phyloP scores from a whole-genome alignment of 2,888 invertebrate genomes.

The Cephus sareptanus region DNA sequence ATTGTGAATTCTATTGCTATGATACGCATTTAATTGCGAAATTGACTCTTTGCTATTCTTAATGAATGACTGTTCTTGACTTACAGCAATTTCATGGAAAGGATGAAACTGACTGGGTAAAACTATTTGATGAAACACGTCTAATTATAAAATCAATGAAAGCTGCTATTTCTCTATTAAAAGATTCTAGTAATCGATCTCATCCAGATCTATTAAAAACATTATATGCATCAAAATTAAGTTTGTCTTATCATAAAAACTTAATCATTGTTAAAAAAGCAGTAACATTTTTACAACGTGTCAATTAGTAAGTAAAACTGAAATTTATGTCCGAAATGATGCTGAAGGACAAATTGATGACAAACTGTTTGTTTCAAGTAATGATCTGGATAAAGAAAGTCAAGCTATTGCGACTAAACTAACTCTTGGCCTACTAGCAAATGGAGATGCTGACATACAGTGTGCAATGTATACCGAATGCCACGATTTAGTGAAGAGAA shows the following conservation, averaged over 20 bases:
- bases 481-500: constrained; percentile 68
- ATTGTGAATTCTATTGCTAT: background rate
- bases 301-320: constrained; percentile 38
- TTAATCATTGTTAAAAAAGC: constrained; percentile 68
- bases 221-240: constrained; percentile 70
- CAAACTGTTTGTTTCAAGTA: constrained; percentile 31
- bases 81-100: constrained; percentile 63
- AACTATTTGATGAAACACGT: constrained; percentile 65
- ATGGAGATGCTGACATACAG: constrained; percentile 69
- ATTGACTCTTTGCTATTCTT: background rate
- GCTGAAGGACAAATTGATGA: constrained; percentile 8
- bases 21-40: background rate
- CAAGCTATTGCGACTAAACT: constrained; percentile 52
- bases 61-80: background rate
- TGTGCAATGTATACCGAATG: constrained; percentile 70
- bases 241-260: constrained; percentile 72
- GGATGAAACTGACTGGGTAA: constrained; percentile 58
- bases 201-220: constrained; percentile 63
- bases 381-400: constrained; percentile 44
- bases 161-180: constrained; percentile 57
- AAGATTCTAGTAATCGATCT: constrained; percentile 40
- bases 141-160: constrained; percentile 66
- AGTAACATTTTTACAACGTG: constrained; percentile 64
- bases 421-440: constrained; percentile 70
- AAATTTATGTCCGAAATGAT: constrained; percentile 8